Conservation (phyloP, 2,888 invertebrate genomes). For the Itoplectis maculator region DNA sequence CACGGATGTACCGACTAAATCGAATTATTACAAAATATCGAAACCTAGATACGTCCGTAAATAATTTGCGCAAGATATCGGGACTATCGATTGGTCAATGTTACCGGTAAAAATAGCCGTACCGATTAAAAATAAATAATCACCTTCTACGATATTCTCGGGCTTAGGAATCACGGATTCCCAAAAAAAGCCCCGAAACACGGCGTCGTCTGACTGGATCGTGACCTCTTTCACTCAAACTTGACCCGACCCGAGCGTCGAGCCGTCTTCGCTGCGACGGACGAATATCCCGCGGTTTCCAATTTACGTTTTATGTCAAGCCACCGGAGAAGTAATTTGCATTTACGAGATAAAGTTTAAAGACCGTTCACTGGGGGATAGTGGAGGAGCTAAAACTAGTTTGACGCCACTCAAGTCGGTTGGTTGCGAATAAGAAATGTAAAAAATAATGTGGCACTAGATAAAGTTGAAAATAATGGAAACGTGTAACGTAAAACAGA, state of each 20-base stretch:
- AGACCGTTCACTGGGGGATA: not conserved
- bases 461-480: not conserved
- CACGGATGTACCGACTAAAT: constrained; percentile 27
- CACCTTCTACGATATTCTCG: too few species aligned
- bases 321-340: constrained; percentile 21
- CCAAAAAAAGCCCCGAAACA: not conserved
- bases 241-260: not conserved
- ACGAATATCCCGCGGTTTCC: constrained; percentile 13
- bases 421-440: constrained; percentile 8
- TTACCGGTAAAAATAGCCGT: too few species aligned
- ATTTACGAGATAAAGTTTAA: constrained; percentile 34
- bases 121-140: not conserved
- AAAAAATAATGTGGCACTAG: not conserved
- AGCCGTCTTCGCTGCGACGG: constrained; percentile 1
- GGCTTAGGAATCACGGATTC: not conserved
- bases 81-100: too few species aligned
- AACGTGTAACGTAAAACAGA: not conserved
- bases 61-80: too few species aligned
- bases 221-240: constrained; percentile 8
- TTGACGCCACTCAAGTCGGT: not conserved
- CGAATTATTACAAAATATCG: not conserved
- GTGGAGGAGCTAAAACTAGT: not conserved
- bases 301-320: constrained; percentile 20
- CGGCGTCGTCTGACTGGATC: not conserved
- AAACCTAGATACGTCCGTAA: not conserved